A percentile compares a stretch with the other conserved stretches of the same genome.
Conservation (phyloP, 2,888 invertebrate species). For the Xanthostigma xanthostigma region DNA sequence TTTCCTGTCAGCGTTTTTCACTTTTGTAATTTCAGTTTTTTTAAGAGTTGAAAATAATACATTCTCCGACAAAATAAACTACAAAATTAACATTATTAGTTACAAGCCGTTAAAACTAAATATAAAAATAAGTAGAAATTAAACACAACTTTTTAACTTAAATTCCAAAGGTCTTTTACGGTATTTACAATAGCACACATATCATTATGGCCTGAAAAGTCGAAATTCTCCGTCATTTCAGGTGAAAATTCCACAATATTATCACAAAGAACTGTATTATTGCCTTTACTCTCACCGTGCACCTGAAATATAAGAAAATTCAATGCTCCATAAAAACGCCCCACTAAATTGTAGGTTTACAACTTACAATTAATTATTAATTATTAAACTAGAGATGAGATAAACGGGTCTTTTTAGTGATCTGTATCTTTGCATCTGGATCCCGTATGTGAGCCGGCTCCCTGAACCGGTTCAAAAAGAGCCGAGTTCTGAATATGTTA, state of each 20-base stretch:
- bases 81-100: neutral
- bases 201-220: slow-evolving; percentile 14
- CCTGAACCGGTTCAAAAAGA: no score
- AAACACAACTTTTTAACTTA: slow-evolving; percentile 1
- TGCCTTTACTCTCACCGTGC: slow-evolving; percentile 15
- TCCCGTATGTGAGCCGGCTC: no score
- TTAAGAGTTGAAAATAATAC: no score
- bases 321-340: no score
- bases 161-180: slow-evolving; percentile 15
- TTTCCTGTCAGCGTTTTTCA: no score
- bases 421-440: no score
- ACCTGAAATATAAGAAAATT: slow-evolving; percentile 13
- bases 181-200: slow-evolving; percentile 14
- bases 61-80: no score
- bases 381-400: no score
- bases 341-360: neutral
- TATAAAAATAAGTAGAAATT: neutral
- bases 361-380: no score
- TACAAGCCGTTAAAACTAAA: neutral
- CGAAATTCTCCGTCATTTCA: slow-evolving; percentile 13
- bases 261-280: slow-evolving; percentile 14
- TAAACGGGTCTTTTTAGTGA: no score
- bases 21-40: no score
- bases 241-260: slow-evolving; percentile 14
- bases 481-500: no score